A percentile compares a stretch with the other conserved stretches of the same genome.
phyloP scores from a whole-genome alignment of 2,888 invertebrate species.

The Nasonia oneida region DNA sequence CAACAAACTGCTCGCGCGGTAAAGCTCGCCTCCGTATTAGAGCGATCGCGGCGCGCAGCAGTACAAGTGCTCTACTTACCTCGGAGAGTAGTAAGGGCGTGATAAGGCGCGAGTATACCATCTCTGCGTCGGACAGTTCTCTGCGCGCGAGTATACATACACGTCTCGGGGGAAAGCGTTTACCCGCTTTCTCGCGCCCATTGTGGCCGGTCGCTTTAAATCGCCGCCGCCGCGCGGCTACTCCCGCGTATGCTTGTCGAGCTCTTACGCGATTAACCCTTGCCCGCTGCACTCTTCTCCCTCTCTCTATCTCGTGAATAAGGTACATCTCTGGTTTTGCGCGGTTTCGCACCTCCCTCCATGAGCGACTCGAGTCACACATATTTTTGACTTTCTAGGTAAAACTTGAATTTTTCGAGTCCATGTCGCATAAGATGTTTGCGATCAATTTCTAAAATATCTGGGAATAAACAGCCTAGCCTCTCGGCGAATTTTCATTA shows the following conservation, averaged over 20 bases:
- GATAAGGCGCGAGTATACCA: neutral
- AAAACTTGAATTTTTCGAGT: too few species aligned
- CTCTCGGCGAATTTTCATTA: too few species aligned
- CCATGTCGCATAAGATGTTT: neutral
- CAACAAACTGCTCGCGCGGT: neutral
- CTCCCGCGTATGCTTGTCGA: neutral
- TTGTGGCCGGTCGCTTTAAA: neutral
- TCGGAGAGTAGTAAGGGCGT: neutral
- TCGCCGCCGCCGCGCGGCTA: neutral
- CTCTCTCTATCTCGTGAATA: neutral
- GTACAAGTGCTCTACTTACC: neutral
- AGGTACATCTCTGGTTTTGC: neutral
- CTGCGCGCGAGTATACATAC: neutral
- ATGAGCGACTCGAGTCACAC: neutral
- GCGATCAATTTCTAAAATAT: neutral
- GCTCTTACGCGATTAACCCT: conserved; percentile 11
- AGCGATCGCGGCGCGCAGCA: neutral
- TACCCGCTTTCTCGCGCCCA: conserved; percentile 5
- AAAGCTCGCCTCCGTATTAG: neutral
- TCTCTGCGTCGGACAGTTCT: neutral
- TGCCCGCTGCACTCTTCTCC: neutral
- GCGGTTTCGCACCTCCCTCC: neutral
- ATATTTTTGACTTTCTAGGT: too few species aligned
- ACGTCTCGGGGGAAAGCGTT: neutral
- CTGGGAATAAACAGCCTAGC: neutral